Evolutionary conservation across 1,140 invertebrate genomes (phyloP).

Genomic region (Brachystomella parvula): DNA sequence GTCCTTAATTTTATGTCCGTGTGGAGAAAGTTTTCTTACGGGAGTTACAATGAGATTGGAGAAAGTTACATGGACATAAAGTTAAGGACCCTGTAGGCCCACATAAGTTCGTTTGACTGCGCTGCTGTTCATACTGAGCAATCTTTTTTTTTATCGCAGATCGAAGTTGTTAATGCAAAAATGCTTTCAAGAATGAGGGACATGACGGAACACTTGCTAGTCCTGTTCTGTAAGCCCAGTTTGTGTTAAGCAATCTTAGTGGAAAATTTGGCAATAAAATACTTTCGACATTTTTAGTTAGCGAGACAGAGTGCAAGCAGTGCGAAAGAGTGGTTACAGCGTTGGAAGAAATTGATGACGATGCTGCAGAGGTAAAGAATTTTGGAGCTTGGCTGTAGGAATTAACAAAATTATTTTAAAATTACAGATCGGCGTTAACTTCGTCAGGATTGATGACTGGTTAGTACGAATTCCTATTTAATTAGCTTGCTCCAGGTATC

Average conservation of each 20-base stretch:
- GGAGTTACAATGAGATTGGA: too few species aligned
- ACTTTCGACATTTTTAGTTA: slow-evolving; percentile 55
- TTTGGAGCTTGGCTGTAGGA: too few species aligned
- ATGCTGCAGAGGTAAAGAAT: slow-evolving; percentile 61
- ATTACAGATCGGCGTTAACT: slow-evolving; percentile 5
- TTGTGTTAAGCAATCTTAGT: background rate
- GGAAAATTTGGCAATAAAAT: background rate
- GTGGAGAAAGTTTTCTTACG: too few species aligned
- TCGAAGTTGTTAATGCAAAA: slow-evolving; percentile 84
- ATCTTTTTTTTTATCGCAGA: slow-evolving; percentile 45
- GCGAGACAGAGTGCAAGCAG: slow-evolving; percentile 80
- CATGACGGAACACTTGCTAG: slow-evolving; percentile 82
- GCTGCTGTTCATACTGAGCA: background rate
- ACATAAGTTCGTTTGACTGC: background rate
- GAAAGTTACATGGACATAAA: too few species aligned
- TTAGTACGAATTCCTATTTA: slow-evolving; percentile 22
- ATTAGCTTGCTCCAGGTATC: background rate
- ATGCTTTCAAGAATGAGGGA: slow-evolving; percentile 89
- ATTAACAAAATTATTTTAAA: background rate
- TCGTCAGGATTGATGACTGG: background rate
- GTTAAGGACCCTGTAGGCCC: too few species aligned
- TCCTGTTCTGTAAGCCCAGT: slow-evolving; percentile 79
- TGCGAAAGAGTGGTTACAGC: slow-evolving; percentile 77
- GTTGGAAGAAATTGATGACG: slow-evolving; percentile 84
- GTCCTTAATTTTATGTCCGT: too few species aligned